Base-by-base conservation (phyloP, 1,140 invertebrate genomes). In the Idris sp. region DNA sequence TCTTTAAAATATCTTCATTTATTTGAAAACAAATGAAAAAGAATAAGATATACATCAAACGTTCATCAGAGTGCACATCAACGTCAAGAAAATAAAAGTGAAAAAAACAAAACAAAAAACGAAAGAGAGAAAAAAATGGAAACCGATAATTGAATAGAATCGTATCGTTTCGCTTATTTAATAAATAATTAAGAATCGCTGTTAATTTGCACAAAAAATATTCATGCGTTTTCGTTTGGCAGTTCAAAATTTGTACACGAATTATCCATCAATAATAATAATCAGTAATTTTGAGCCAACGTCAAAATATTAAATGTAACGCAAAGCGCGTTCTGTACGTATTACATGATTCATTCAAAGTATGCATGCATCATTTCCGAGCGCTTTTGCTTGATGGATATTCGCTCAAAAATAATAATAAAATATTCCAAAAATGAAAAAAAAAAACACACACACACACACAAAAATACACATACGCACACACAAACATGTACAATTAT, bases 181-280 rank as follows among this genome's bases (percentile, higher is more conserved):
- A 53, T 64, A 64, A 65, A 65, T 65, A 65, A 65, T 54, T 54
- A 65, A 65, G 61, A n/a, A 65, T 28, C 18, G 8, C 2, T 10
- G 35, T 44, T 13, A 38, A 11, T 5, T 18, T 14, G 26, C 15
- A 35, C 38, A 40, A 61, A 62, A 62, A 62, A 25, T 9, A 41
- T 36, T 58, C 15, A 44, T 46, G 3, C 19, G n/a, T 62, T 62
- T 5, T 4, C 7, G 18, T 44, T 43, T 56, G 31, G 43, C 26
- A 16, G 15, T 18, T 59, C 11, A 15, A 36, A 48, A 43, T 43
- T 8, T 15, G 26, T 61, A 48, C 46, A 53, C 46, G 30, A 64
- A 64, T 64, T 64, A 44, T 14, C 48, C 48, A 64, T 64, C 38
- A 64, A 64, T 53, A 53, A 64, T 64, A 53, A 64, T 64, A 53